Evolutionary conservation across 2,113 vertebrate species (phyloP).

Genomic region (Chiloscyllium plagiosum): DNA sequence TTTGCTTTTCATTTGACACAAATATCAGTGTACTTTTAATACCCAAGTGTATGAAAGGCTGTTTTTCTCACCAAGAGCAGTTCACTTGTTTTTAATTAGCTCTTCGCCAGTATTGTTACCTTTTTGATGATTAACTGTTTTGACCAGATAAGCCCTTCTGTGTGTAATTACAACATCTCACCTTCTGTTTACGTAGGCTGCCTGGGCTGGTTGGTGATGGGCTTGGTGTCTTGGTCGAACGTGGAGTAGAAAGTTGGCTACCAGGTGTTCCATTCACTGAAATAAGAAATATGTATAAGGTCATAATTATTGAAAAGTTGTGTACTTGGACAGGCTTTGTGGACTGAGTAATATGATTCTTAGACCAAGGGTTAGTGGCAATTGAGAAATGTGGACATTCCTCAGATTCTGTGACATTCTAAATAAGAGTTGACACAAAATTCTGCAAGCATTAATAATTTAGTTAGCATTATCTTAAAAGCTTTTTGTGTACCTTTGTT

Average conservation of each 20-base stretch:
- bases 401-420: not conserved
- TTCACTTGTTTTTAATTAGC: conserved; percentile 14
- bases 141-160: not conserved
- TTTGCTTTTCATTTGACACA: conserved; percentile 6
- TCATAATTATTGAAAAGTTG: not conserved
- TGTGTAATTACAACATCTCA: conserved; percentile 52
- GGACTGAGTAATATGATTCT: not conserved
- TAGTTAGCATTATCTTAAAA: not conserved
- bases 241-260: conserved; percentile 92
- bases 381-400: not conserved
- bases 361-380: not conserved
- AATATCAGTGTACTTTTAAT: conserved; percentile 2
- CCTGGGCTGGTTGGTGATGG: conserved; percentile 91
- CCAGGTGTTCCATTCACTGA: conserved; percentile 91
- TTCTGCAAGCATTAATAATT: not conserved
- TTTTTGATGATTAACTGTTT: conserved; percentile 17
- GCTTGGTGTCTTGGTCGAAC: conserved; percentile 91
- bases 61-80: not conserved
- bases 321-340: not conserved
- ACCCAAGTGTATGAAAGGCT: not conserved
- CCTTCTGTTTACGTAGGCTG: conserved; percentile 87
- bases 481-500: not conserved
- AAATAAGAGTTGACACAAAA: not conserved
- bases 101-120: not conserved
- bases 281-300: conserved; percentile 23